A percentile compares a stretch with the other conserved stretches of the same genome.
Conservation (phyloP, 2,888 invertebrate genomes). For the Drosophila mimetica region DNA sequence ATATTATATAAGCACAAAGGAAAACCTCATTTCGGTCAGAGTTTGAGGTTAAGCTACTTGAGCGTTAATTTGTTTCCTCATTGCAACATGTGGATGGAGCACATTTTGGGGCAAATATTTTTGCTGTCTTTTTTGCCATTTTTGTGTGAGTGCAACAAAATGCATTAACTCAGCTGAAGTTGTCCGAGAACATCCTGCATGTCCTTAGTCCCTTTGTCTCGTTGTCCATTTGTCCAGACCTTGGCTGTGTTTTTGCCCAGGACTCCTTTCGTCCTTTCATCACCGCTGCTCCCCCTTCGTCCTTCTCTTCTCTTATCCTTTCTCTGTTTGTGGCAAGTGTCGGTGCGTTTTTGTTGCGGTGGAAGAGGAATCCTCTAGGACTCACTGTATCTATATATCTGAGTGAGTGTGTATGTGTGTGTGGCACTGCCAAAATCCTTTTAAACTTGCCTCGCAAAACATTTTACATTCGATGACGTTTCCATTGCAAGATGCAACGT, state of each 20-base stretch:
- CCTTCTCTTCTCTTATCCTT: background rate
- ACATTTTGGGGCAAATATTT: conserved; percentile 25
- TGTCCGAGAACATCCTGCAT: conserved; percentile 42
- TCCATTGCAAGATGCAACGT: conserved; percentile 77
- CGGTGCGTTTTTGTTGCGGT: conserved; percentile 42
- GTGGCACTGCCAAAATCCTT: conserved; percentile 48
- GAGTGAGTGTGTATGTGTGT: conserved; percentile 9
- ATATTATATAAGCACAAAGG: background rate
- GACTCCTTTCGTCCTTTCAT: background rate
- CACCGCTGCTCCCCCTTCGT: background rate
- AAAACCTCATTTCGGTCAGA: background rate
- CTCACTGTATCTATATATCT: conserved; percentile 1
- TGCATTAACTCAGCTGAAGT: conserved; percentile 68
- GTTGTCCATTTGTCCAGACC: conserved; percentile 17
- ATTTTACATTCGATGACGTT: conserved; percentile 76
- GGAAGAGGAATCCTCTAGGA: conserved; percentile 16
- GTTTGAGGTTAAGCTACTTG: conserved; percentile 5
- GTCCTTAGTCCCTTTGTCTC: background rate
- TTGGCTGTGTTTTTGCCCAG: conserved; percentile 17
- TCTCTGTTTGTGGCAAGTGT: conserved; percentile 45
- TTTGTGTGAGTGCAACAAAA: conserved; percentile 57
- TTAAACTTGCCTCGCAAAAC: conserved; percentile 63
- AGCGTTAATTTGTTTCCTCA: conserved; percentile 30
- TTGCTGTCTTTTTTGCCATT: conserved; percentile 7
- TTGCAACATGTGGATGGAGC: conserved; percentile 6